phyloP scores from a whole-genome alignment of 1,140 invertebrate genomes.

The Orius insidiosus region DNA sequence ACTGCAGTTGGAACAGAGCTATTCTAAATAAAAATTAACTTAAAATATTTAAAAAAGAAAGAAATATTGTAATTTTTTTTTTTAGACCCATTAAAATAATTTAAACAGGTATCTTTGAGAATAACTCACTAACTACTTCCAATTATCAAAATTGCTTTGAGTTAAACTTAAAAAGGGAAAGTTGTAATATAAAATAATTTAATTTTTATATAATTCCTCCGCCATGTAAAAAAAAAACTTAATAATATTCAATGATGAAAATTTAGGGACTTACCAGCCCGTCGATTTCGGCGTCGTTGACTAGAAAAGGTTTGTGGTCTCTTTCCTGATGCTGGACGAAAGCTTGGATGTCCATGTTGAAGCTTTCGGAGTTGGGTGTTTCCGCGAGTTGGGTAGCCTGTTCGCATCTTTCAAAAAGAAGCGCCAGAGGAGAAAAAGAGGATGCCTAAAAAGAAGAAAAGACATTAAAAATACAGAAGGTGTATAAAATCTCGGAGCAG shows the following conservation, averaged over 20 bases:
- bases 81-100: too few species aligned
- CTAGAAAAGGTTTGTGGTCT: slow-evolving; percentile 68
- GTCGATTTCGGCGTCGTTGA: slow-evolving; percentile 83
- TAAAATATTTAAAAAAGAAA: too few species aligned
- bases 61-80: too few species aligned
- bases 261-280: slow-evolving; percentile 67
- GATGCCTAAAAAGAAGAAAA: slow-evolving; percentile 52
- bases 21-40: too few species aligned
- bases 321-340: slow-evolving; percentile 82
- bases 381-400: slow-evolving; percentile 78
- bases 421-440: slow-evolving; percentile 77
- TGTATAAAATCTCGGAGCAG: too few species aligned
- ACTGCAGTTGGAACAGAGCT: too few species aligned
- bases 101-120: too few species aligned
- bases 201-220: background rate
- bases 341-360: slow-evolving; percentile 75
- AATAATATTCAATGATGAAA: background rate
- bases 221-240: background rate
- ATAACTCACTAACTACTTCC: too few species aligned
- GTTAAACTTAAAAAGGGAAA: background rate
- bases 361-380: slow-evolving; percentile 77
- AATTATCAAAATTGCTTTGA: too few species aligned
- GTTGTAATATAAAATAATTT: background rate
- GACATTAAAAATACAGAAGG: too few species aligned
- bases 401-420: slow-evolving; percentile 94